These are phyloP conservation scores for Paradoxurus hermaphroditus DNA, from an alignment of 2,113 vertebrate genomes.

Conservation along the genomic window DNA sequence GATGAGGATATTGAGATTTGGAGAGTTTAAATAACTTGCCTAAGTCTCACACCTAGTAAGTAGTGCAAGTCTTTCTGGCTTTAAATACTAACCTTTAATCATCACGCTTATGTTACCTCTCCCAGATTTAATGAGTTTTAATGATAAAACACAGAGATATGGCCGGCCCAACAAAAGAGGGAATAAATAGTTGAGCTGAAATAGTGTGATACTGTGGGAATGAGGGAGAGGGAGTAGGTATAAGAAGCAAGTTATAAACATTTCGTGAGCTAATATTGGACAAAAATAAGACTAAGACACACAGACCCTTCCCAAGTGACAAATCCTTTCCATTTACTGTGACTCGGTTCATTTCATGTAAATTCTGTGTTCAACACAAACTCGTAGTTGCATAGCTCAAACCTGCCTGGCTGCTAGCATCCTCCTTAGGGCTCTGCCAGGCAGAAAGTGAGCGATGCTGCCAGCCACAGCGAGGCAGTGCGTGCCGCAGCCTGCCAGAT, in stretches of 20 bases:
- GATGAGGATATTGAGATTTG: neutral
- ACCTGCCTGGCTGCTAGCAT: constrained; percentile 47
- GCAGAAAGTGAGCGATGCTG: neutral
- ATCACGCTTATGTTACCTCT: neutral
- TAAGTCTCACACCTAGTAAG: neutral
- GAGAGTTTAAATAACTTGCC: neutral
- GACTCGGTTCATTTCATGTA: constrained; percentile 40
- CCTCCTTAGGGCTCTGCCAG: neutral
- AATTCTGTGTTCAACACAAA: constrained; percentile 34
- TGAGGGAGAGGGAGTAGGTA: neutral
- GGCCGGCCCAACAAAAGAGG: neutral
- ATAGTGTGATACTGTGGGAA: neutral
- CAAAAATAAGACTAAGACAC: neutral
- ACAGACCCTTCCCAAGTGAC: neutral
- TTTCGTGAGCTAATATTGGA: neutral
- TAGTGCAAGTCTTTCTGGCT: neutral
- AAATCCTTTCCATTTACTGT: constrained; percentile 35
- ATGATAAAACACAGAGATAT: constrained; percentile 11
- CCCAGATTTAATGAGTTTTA: constrained; percentile 19
- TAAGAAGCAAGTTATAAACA: neutral
- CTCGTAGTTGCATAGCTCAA: constrained; percentile 53
- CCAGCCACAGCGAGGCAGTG: neutral
- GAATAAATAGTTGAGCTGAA: neutral
- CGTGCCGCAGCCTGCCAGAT: constrained; percentile 13
- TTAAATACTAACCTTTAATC: constrained; percentile 17